Evolutionary conservation across 2,888 invertebrate genomes (phyloP), one percentile per base, ranked within the genome.

Genomic region (Callosobruchus maculatus): DNA sequence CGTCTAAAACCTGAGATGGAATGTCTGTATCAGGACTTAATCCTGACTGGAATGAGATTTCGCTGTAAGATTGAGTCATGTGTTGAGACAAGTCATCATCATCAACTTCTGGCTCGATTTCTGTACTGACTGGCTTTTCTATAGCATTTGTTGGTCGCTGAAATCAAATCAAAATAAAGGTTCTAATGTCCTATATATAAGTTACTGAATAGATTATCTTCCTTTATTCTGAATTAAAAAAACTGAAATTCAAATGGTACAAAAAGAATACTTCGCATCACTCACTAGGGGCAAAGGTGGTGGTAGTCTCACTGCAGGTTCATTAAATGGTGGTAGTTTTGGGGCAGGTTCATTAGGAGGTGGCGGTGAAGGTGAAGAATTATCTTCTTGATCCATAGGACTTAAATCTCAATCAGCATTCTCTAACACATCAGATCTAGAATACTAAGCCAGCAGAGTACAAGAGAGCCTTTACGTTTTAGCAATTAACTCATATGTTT

Each of bases 41-140:
- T 77, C 91, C 92, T 0, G 93, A 92, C 84, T 93, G 92, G 80
- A 93, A 92, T 0, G 93, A 93, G 85, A 94, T 94, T 86, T 94
- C 94, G 77, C 93, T 93, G 82, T 94, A 94, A 0, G 94, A 94
- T 20, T 93, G 93, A 21, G 93, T 94, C 94, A 94, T 94, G 83
- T 92, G 90, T 73, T 90, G 89, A 21, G 91, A 89, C 79, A 90
- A 88, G 81, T 90, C 91, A 76, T 91, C 91, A 22, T 88, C 90
- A 78, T 80, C 81, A 9, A 80, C 22, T 20, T 80, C 81, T 67
- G 70, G 71, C 18, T 77, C 78, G 13, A 13, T 75, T 71, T 77
- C 75, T 21, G 21, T 4, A 22, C 21, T 70, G 70, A 75, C 0
- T 70, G 77, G 77, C 20, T 77, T 78, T 74, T 78, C 77, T 3